phyloP scores from a whole-genome alignment of 2,113 vertebrate genomes.

The Pseudopipra pipra region DNA sequence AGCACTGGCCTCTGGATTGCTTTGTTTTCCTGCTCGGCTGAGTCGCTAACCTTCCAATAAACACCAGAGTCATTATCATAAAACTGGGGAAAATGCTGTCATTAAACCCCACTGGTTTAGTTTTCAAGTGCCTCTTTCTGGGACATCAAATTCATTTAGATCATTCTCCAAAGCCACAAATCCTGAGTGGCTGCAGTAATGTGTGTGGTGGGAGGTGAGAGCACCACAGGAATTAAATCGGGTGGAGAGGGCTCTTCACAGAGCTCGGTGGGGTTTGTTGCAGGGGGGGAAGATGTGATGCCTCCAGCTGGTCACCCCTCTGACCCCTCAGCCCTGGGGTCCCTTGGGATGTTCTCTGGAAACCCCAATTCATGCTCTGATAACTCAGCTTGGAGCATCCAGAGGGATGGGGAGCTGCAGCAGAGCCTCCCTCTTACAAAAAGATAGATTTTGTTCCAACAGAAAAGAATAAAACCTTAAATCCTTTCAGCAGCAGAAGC shows the following conservation, averaged over 20 bases:
- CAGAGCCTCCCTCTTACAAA: not conserved
- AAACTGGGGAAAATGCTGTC: constrained; percentile 53
- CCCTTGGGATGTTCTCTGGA: not conserved
- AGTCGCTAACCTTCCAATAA: constrained; percentile 54
- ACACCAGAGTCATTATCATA: constrained; percentile 52
- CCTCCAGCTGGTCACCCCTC: not conserved
- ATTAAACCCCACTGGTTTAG: constrained; percentile 41
- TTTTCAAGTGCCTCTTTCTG: constrained; percentile 63
- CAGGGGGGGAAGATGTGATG: not conserved
- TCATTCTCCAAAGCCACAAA: constrained; percentile 58
- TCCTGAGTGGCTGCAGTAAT: constrained; percentile 39
- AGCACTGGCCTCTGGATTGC: not conserved
- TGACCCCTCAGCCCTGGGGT: not conserved
- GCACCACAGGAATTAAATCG: not conserved
- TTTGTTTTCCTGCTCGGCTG: constrained; percentile 41
- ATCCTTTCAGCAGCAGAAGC: not conserved
- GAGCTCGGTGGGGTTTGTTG: not conserved
- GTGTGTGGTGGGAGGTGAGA: constrained; percentile 57
- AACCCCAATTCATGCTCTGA: not conserved
- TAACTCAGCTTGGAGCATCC: not conserved
- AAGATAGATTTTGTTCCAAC: not conserved
- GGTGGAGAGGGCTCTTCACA: not conserved
- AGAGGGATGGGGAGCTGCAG: not conserved
- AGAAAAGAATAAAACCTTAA: not conserved
- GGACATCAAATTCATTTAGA: constrained; percentile 66